A percentile compares a stretch with the other conserved stretches of the same genome.
phyloP scores from a whole-genome alignment of 2,888 invertebrate species.

The Chrysolina oricalcia region DNA sequence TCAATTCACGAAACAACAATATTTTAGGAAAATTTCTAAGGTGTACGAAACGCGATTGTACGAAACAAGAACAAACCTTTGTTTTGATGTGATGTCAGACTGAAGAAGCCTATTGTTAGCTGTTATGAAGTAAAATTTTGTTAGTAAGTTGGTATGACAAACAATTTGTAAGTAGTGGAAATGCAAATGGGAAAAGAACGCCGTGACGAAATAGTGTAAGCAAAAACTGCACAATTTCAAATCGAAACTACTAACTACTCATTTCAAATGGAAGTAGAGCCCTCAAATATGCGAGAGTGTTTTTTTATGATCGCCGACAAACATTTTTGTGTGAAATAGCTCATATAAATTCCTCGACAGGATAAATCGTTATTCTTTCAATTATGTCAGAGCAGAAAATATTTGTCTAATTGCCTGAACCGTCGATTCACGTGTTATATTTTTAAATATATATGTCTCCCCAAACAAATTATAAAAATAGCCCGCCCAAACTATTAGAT shows the following conservation, averaged over 20 bases:
- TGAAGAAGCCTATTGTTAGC: too few relatives aligned
- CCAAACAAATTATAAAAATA: conserved; percentile 56
- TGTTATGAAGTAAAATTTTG: too few relatives aligned
- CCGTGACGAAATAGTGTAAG: too few relatives aligned
- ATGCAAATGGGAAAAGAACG: too few relatives aligned
- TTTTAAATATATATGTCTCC: conserved; percentile 56
- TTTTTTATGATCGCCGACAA: not conserved
- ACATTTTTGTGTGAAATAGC: conserved; percentile 14
- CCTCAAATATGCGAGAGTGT: not conserved
- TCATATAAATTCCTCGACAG: conserved; percentile 16
- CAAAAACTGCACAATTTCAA: not conserved
- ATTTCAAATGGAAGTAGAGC: not conserved
- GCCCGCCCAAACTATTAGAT: conserved; percentile 35
- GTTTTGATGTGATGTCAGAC: too few relatives aligned
- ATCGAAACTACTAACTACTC: not conserved
- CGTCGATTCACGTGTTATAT: conserved; percentile 49
- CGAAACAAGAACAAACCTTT: too few relatives aligned
- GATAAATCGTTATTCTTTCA: conserved; percentile 29
- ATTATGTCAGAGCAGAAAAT: conserved; percentile 45
- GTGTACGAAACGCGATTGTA: too few relatives aligned
- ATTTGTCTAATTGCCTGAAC: conserved; percentile 46
- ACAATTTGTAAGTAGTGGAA: too few relatives aligned
- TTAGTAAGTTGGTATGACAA: too few relatives aligned
- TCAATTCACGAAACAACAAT: too few relatives aligned
- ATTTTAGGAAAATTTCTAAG: too few relatives aligned